Evolutionary conservation across 2,113 vertebrate genomes (phyloP), one percentile per base, ranked within the genome.

Genomic region (Hyperopisus bebe): DNA sequence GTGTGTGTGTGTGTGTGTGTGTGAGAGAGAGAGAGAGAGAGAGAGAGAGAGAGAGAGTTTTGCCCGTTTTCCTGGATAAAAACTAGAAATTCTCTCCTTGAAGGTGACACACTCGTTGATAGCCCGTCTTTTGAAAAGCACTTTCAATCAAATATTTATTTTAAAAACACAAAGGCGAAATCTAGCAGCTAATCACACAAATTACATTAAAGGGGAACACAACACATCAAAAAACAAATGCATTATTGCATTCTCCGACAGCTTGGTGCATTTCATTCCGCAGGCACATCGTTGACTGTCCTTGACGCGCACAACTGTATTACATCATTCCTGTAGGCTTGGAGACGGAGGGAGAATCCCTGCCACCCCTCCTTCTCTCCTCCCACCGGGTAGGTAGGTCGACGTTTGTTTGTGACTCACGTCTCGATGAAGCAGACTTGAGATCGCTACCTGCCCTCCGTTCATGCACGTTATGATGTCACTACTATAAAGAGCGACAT

Each of bases 391-490:
- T 47, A 50, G 46, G 82, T 84, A 47, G 82, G 82, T 44, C 39
- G 82, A 48, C 84, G 46, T 70, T 31, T 55, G 51, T 55, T 55
- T 58, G 31, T 87, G 86, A 87, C 51, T 88, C 87, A 88, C 53
- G 55, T 66, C 55, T 62, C 31, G 42, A n/a, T 66, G 55, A 88
- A 66, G 87, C 46, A 53, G 85, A 86, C 85, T 53, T 51, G 50
- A 27, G 31, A 62, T 39, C 35, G 11, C 35, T 51, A 80, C 31
- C 48, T 17, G 27, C 48, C 24, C 83, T 27, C 24, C 83, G 5
- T 19, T 48, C 85, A 42, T 35, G 2, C 50, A 35, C 48, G 15
- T 2, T 88, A 46, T 88, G 87, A 88, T 44, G 87, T 42, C 87
- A 88, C 48, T 50, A n/a, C 55, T 44, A 62, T 88, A 39, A 42